Evolutionary conservation across 2,113 vertebrate genomes (phyloP).

Genomic region (Protomyctophum bolini): DNA sequence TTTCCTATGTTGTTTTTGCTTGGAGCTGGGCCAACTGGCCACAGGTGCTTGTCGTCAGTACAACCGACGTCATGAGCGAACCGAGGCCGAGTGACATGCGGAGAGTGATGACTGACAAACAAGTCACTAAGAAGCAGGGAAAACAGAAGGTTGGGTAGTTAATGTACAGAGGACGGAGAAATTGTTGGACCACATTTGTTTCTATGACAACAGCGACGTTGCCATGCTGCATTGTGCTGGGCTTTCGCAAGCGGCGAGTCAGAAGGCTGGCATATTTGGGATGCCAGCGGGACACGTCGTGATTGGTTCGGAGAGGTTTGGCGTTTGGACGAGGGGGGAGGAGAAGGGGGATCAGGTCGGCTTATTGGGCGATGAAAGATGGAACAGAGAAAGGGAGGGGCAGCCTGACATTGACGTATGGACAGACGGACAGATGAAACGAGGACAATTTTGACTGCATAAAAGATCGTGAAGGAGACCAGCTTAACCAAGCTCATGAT

Average conservation of each 20-base stretch:
- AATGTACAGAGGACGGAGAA: conserved; percentile 42
- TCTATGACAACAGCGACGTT: conserved; percentile 53
- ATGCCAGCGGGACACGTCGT: conserved; percentile 64
- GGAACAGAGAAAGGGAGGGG: conserved; percentile 64
- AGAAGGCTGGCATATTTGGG: conserved; percentile 70
- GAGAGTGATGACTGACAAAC: conserved; percentile 64
- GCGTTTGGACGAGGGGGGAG: conserved; percentile 19
- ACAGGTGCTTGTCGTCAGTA: conserved; percentile 26
- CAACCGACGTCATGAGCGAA: conserved; percentile 52
- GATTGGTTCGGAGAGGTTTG: conserved; percentile 63
- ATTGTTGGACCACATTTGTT: conserved; percentile 55
- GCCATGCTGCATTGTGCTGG: conserved; percentile 45
- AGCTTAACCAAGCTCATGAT: conserved; percentile 17
- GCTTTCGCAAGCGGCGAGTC: conserved; percentile 55
- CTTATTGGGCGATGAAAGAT: conserved; percentile 78
- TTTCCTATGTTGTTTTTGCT: conserved; percentile 36
- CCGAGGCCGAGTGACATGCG: conserved; percentile 56
- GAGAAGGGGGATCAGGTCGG: conserved; percentile 65
- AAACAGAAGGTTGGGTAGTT: conserved; percentile 62
- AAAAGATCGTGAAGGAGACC: conserved; percentile 28
- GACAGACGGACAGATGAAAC: conserved; percentile 50
- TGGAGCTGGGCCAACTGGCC: conserved; percentile 30
- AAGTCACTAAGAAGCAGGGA: conserved; percentile 47
- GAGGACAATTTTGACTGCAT: conserved; percentile 17
- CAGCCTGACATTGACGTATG: conserved; percentile 63